Evolutionary conservation across 2,797 vertebrate species (phyloP).

Genomic region (Xiphorhynchus erythropygius): DNA sequence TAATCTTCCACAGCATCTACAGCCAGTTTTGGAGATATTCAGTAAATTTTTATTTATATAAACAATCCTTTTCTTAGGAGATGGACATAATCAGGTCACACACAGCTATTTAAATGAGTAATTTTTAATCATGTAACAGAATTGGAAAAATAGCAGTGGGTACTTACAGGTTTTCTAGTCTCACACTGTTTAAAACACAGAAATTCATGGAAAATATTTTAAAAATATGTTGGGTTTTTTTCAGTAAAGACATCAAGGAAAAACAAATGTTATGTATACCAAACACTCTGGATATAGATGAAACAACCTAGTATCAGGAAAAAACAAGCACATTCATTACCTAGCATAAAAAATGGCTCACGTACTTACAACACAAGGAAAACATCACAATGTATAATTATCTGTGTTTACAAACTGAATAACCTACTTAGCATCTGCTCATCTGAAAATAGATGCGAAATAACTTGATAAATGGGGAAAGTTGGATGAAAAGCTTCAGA

Average conservation of each 20-base stretch:
- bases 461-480: background rate
- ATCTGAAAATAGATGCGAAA: background rate
- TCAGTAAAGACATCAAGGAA: background rate
- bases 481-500: background rate
- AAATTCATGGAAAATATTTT: background rate
- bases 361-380: background rate
- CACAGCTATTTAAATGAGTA: background rate
- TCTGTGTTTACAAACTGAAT: conserved; percentile 3
- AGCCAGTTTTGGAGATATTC: background rate
- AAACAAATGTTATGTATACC: background rate
- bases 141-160: background rate
- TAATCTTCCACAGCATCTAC: background rate
- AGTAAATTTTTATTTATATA: background rate
- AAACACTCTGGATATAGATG: background rate
- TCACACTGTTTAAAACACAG: background rate
- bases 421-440: conserved; percentile 6
- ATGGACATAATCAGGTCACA: background rate
- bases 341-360: background rate
- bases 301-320: background rate
- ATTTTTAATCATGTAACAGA: background rate
- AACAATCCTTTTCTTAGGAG: background rate
- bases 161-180: background rate
- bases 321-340: background rate
- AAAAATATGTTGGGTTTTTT: background rate
- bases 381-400: conserved; percentile 13